These are phyloP conservation scores for Gobionotothen gibberifrons DNA, from an alignment of 2,797 vertebrate species.

Conservation along the genomic window DNA sequence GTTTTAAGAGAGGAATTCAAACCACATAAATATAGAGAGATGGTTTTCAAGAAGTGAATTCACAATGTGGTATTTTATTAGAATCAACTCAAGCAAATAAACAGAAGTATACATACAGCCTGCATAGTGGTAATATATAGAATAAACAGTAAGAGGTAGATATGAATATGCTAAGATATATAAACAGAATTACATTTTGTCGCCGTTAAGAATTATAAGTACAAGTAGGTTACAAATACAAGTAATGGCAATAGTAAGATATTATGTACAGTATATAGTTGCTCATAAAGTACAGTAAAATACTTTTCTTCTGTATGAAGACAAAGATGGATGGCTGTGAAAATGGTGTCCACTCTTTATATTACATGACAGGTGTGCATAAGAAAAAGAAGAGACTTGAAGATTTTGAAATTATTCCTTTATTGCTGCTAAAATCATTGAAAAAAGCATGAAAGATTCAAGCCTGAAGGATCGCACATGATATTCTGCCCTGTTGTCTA, in stretches of 20 bases:
- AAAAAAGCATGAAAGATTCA: constrained; percentile 59
- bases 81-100: too few relatives aligned
- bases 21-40: neutral
- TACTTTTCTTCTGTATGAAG: neutral
- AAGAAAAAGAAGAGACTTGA: constrained; percentile 35
- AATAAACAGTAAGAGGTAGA: neutral
- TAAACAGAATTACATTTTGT: neutral
- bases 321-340: constrained; percentile 35
- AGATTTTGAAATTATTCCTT: constrained; percentile 55
- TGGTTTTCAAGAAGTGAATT: neutral
- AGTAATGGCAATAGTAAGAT: neutral
- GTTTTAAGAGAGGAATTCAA: neutral
- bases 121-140: neutral
- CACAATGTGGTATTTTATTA: neutral
- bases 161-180: neutral
- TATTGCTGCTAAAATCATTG: constrained; percentile 47
- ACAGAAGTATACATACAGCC: too few relatives aligned
- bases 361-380: constrained; percentile 13
- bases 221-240: too few relatives aligned
- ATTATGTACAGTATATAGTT: constrained; percentile 1
- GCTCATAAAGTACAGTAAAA: neutral
- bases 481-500: constrained; percentile 40
- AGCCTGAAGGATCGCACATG: constrained; percentile 35
- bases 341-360: constrained; percentile 23
- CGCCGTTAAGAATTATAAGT: neutral